A percentile compares a stretch with the other conserved stretches of the same genome.
Conservation (phyloP, 2,113 vertebrate genomes). For the Mastomys natalensis region DNA sequence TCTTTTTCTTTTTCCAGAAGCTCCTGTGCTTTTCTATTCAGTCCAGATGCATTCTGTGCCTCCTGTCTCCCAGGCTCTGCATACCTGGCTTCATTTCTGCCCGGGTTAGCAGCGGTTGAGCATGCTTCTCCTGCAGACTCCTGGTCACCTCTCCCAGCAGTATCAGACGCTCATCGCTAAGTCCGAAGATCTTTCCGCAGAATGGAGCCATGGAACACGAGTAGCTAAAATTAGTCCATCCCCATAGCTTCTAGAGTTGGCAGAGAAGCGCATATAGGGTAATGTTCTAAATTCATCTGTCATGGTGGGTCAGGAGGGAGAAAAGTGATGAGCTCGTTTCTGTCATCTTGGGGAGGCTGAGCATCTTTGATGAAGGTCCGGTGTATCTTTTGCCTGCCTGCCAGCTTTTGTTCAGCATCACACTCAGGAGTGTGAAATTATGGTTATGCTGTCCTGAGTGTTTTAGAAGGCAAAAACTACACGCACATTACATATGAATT, state of each 20-base stretch:
- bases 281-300: not conserved
- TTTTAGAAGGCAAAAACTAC: conserved; percentile 4
- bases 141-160: not conserved
- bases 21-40: not conserved
- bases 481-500: not conserved
- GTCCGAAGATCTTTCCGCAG: not conserved
- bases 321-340: not conserved
- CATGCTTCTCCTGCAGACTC: not conserved
- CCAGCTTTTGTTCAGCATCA: not conserved
- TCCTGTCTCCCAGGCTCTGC: not conserved
- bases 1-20: not conserved
- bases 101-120: not conserved
- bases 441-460: not conserved
- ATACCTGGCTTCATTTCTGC: not conserved
- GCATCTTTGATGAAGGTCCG: not conserved
- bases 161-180: not conserved
- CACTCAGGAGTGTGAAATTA: not conserved
- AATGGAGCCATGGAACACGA: not conserved
- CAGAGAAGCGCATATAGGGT: not conserved
- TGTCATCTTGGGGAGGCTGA: not conserved
- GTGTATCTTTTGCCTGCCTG: not conserved
- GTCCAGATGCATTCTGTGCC: not conserved
- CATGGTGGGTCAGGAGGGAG: not conserved
- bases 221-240: not conserved
- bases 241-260: not conserved